Evolutionary conservation across 2,888 invertebrate species (phyloP), one percentile per base, ranked within the genome.

Genomic region (Mayetiola destructor): DNA sequence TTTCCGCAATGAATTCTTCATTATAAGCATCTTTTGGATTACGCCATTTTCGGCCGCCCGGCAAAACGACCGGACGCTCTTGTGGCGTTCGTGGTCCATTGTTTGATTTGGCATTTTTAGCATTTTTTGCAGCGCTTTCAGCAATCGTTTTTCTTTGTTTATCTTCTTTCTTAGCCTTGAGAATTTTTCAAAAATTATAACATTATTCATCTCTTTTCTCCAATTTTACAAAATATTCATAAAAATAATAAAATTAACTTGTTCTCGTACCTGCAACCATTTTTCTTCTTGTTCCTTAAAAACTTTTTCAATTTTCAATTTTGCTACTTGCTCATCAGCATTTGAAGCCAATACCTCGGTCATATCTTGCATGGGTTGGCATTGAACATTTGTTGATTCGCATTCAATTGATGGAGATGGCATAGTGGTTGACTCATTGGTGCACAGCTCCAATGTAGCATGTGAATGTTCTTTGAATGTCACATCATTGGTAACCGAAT

Each of bases 1-100:
- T 85, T 67, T 91, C 87, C 18, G 87, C 85, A 59, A 95, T 88
- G 73, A 86, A 84, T 65, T 88, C 84, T 63, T 94, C 91, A 61
- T 90, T 85, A 77, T 88, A 92, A 42, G 90, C 85, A 66, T 90
- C 89, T 66, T 88, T 83, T 3, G 92, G 88, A 55, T 84, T 80
- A 64, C 81, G 77, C 88, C 88, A 88, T 66, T 79, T 79, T 39
- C 86, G 76, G 6, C 88, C 88, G 23, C 87, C 86, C 12, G 88
- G 86, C 56, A 88, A 75, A 56, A 86, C 80, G 42, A 88, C 72
- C 8, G 88, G 85, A 58, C 85, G 76, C 63, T 81, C 80, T 64
- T 81, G 78, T 2, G 85, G 84, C 61, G 76, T 76, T 14, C 78
- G 68, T 1, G 81, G 78, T 0, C 80, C 80, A 1, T 40, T 40